Conservation (phyloP, 2,888 invertebrate genomes). For the Melipona beecheii region DNA sequence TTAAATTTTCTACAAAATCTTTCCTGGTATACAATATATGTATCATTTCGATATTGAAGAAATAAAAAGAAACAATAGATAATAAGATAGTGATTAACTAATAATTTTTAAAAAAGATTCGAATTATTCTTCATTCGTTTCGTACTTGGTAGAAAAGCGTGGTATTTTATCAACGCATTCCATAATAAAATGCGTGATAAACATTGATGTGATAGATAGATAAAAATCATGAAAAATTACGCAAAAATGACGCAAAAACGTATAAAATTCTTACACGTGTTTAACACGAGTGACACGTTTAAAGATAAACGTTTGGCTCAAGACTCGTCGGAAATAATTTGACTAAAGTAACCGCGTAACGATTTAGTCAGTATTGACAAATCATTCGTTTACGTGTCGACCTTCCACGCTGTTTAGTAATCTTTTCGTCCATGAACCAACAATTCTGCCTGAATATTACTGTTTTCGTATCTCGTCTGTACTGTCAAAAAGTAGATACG, state of each 20-base stretch:
- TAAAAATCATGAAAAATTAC: background rate
- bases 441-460: conserved; percentile 3
- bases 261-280: background rate
- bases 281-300: background rate
- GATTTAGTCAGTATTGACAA: conserved; percentile 2
- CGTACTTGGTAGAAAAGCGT: background rate
- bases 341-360: background rate
- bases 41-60: background rate
- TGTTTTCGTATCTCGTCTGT: background rate
- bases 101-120: background rate
- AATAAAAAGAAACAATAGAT: background rate
- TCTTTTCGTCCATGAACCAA: background rate
- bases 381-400: conserved; percentile 13
- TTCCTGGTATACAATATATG: background rate
- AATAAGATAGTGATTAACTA: background rate
- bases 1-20: background rate
- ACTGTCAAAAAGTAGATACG: no score
- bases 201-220: background rate
- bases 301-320: background rate
- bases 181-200: background rate
- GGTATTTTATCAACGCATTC: background rate
- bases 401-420: conserved; percentile 28
- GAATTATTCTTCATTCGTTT: background rate
- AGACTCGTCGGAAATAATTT: background rate
- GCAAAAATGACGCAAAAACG: background rate